A percentile compares a stretch with the other conserved stretches of the same genome.
Conservation (phyloP, 2,888 invertebrate species). For the Isotomurus palustris region DNA sequence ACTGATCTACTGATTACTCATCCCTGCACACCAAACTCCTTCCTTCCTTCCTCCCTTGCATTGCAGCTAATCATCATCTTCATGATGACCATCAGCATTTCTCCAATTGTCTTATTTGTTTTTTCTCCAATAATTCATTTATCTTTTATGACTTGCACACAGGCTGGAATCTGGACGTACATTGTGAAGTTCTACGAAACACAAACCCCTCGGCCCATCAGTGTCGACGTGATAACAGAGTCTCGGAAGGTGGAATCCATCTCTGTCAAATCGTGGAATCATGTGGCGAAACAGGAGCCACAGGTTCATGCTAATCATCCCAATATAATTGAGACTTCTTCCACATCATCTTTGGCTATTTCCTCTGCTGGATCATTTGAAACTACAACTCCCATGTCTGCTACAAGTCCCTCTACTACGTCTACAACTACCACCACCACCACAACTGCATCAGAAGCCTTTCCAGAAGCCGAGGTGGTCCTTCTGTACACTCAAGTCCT, state of each 20-base stretch:
- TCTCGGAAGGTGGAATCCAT: slow-evolving; percentile 43
- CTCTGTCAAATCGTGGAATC: slow-evolving; percentile 45
- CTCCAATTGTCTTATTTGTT: too few species aligned
- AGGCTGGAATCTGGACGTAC: slow-evolving; percentile 46
- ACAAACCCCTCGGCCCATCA: slow-evolving; percentile 39
- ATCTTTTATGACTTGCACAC: too few species aligned
- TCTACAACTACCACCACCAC: neutral
- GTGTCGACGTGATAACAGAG: slow-evolving; percentile 45
- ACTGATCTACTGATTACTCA: too few species aligned
- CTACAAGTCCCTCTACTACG: too few species aligned
- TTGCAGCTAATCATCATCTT: too few species aligned
- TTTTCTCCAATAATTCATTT: too few species aligned
- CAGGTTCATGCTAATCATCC: slow-evolving; percentile 16
- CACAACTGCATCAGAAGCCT: neutral
- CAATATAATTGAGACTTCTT: neutral
- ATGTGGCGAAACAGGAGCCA: slow-evolving; percentile 36
- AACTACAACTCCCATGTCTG: neutral
- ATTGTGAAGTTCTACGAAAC: slow-evolving; percentile 44
- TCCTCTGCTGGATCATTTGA: neutral
- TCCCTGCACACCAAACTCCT: too few species aligned
- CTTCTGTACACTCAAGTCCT: slow-evolving; percentile 47
- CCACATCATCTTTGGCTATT: neutral
- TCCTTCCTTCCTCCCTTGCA: too few species aligned
- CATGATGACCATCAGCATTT: too few species aligned
- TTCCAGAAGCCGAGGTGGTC: slow-evolving; percentile 32